Evolutionary conservation across 2,113 vertebrate species (phyloP), one percentile per base, ranked within the genome.

Genomic region (Speoplatyrhinus poulsoni): DNA sequence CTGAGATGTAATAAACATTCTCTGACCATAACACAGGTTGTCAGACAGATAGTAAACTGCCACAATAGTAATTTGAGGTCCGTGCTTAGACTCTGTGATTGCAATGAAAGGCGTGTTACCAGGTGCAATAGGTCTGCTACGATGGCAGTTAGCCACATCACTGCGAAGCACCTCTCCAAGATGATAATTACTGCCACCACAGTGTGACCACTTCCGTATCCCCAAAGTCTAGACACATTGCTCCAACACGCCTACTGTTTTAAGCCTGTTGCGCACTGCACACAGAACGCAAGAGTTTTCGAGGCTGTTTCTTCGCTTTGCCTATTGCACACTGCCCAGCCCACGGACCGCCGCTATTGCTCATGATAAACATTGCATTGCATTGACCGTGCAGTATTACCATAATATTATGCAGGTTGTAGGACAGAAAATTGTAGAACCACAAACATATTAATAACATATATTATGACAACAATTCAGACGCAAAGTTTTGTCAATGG

Each of bases 81-180:
- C 55, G 59, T 62, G 46, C 57, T 36, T 65, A 59, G 36, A 72
- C 66, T 70, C 48, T 77, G 81, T 65, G 68, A 60, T 66, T 57
- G 60, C 62, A 54, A 52, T 53, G 52, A 53, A 41, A 11, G 47
- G 26, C 5, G 83, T 79, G 83, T 84, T 76, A 86, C 82, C 80
- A 82, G 86, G 84, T 84, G 74, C 66, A 48, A 16, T 62, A 67
- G 61, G 46, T 80, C 62, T 66, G 63, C 16, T 1, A 1, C 62
- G 71, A 83, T 67, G 60, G 67, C 61, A 75, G 73, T 80, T 73
- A 76, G 67, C 60, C 62, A 69, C 72, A 73, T 81, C 65, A 65
- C 46, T 62, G 75, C 67, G 69, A 80, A 88, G 85, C 78, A 81
- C 78, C 78, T 65, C 85, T 87, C 70, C 70, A 78, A 65, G 70